These are phyloP conservation scores for Chaetogeoica ovagalla DNA, from an alignment of 2,888 invertebrate species.

Conservation along the genomic window DNA sequence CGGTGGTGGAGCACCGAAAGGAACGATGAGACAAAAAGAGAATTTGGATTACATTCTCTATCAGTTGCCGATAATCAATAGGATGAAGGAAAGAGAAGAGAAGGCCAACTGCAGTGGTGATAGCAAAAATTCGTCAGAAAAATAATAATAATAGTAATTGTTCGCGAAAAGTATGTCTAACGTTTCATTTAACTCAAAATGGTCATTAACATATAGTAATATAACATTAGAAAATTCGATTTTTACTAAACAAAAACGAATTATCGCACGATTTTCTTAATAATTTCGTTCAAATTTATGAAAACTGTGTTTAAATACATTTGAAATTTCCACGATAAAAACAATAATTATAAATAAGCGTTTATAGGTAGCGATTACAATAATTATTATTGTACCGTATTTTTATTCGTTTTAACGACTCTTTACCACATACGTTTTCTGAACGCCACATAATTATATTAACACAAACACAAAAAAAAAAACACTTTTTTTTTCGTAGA, in stretches of 20 bases:
- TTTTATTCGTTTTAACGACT: conserved; percentile 13
- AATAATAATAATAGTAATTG: neutral
- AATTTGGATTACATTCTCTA: conserved; percentile 55
- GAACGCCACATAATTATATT: conserved; percentile 28
- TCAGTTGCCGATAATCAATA: conserved; percentile 54
- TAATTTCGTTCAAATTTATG: neutral
- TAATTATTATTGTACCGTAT: neutral
- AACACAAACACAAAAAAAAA: neutral
- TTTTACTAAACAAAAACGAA: no score
- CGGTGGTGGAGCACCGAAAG: conserved; percentile 67
- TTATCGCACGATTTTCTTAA: neutral
- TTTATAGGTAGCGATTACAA: neutral
- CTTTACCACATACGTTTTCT: neutral
- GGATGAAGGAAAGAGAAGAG: conserved; percentile 39
- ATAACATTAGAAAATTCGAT: neutral
- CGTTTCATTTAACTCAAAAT: conserved; percentile 1
- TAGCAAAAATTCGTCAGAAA: conserved; percentile 27
- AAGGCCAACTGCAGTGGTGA: neutral
- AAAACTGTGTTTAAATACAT: neutral
- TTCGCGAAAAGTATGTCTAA: conserved; percentile 5
- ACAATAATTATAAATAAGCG: no score
- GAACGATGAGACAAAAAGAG: conserved; percentile 53
- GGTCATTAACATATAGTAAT: neutral
- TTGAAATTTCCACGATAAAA: neutral
- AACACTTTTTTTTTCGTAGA: neutral